Base-by-base conservation (phyloP, 64 coral and sea anemone genomes). In the Stylophora pistillata region DNA sequence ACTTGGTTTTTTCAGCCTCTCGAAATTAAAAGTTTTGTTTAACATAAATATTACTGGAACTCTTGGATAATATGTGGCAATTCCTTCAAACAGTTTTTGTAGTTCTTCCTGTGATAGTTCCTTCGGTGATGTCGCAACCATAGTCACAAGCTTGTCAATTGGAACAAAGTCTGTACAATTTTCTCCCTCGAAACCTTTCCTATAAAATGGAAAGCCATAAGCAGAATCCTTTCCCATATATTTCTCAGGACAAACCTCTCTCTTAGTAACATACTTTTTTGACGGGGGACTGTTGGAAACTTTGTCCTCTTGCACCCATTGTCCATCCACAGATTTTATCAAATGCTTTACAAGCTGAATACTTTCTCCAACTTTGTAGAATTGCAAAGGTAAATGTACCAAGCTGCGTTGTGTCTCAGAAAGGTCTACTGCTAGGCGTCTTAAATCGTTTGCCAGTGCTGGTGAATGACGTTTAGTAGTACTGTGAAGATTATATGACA, bases 161-260 rank as follows among this genome's bases (percentile, higher is more conserved):
- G 96, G 96, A 57, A 92, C 72, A 75, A 64, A 87, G 13, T 95
- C 58, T 17, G 92, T 82, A 53, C 96, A 98, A 58, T 98, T 94
- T 29, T 89, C 13, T 26, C 82, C 72, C 21, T 69, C 26, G 58
- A 98, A 98, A 23, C 96, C 96, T 60, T 58, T 94, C 13, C 96
- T 86, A 72, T 94, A 98, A 25, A 58, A 98, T 0, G 96, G 96
- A 54, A 92, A 98, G 0, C 96, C 93, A 76, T 89, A 90, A 2
- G 88, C 77, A 32, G 94, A 85, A 55, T 78, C 81, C 53, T 89
- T 89, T 5, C 96, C 96, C 63, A 94, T 60, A 60, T 94, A 98
- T 27, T 92, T 92, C 32, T 98, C 96, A 26, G 96, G 96, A 15
- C 96, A 98, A 89, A 98, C 82, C 66, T 94, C 96, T 57, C 89